Conservation (phyloP, 2,888 invertebrate genomes). For the Nymphalis c-album region DNA sequence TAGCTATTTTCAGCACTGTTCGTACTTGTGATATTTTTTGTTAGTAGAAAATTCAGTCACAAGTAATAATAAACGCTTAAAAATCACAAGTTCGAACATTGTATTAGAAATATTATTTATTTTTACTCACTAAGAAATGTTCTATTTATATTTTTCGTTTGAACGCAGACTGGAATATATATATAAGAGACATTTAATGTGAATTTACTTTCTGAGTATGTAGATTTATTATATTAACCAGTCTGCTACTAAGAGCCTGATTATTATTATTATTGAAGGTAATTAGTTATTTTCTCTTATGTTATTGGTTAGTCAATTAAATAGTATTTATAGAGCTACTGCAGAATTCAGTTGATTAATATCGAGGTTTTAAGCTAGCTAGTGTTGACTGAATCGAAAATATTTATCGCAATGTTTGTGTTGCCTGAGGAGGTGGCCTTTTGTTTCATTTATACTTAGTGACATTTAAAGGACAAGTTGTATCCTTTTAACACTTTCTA, state of each 20-base stretch:
- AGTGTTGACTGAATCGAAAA: constrained; percentile 40
- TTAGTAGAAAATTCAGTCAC: constrained; percentile 14
- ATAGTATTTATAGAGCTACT: constrained; percentile 25
- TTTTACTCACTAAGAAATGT: constrained; percentile 53
- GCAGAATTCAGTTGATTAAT: constrained; percentile 12
- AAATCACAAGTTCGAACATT: constrained; percentile 22
- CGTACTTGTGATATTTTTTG: constrained; percentile 24
- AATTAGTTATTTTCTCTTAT: constrained; percentile 28
- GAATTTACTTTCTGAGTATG: constrained; percentile 1
- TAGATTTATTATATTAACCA: background rate
- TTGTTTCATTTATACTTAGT: constrained; percentile 47
- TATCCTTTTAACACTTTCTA: background rate
- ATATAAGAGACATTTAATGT: background rate
- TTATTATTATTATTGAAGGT: constrained; percentile 21
- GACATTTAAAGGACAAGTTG: background rate
- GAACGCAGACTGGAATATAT: constrained; percentile 7
- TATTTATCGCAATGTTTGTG: constrained; percentile 46
- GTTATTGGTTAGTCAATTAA: constrained; percentile 37
- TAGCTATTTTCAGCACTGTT: constrained; percentile 21
- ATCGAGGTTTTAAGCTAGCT: constrained; percentile 21
- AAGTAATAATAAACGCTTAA: constrained; percentile 4
- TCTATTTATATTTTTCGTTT: constrained; percentile 34
- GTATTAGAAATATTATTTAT: constrained; percentile 45
- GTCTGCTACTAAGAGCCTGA: constrained; percentile 14
- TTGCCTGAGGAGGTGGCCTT: constrained; percentile 56